Percentiles rank a stretch among this genome's conserved stretches.
phyloP scores from a whole-genome alignment of 1,140 invertebrate species.

The Homalodisca vitripennis region DNA sequence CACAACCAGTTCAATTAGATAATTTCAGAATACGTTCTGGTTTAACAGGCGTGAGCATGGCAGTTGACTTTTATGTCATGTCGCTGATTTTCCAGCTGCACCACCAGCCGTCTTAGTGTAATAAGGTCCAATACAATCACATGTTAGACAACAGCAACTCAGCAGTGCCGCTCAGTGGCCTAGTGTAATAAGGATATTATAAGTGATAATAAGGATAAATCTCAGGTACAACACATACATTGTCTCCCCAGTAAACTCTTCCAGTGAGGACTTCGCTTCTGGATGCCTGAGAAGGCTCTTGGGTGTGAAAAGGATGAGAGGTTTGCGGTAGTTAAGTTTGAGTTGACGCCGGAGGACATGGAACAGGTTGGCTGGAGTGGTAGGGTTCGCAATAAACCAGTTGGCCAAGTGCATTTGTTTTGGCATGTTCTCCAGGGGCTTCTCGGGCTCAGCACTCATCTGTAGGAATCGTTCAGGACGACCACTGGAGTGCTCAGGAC shows the following conservation, averaged over 20 bases:
- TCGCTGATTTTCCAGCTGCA: too few relatives aligned
- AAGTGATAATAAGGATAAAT: too few relatives aligned
- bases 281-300: constrained; percentile 84
- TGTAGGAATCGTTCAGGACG: constrained; percentile 92
- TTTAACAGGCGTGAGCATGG: too few relatives aligned
- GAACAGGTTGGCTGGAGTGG: constrained; percentile 96
- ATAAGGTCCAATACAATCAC: too few relatives aligned
- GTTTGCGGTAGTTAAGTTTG: constrained; percentile 86
- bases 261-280: constrained; percentile 70
- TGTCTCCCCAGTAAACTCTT: constrained; percentile 77
- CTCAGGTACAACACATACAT: constrained; percentile 43
- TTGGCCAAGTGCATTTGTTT: constrained; percentile 61
- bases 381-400: constrained; percentile 86
- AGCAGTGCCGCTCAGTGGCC: too few relatives aligned
- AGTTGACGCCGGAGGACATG: constrained; percentile 92
- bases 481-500: constrained; percentile 94
- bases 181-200: too few relatives aligned
- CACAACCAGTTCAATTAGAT: too few relatives aligned
- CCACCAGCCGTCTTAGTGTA: too few relatives aligned
- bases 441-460: constrained; percentile 79
- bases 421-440: constrained; percentile 61
- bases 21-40: too few relatives aligned
- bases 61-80: too few relatives aligned
- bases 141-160: too few relatives aligned
- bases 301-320: constrained; percentile 83